Evolutionary conservation across 2,113 vertebrate genomes (phyloP), one percentile per base, ranked within the genome.

Genomic region (Grantiella picta): DNA sequence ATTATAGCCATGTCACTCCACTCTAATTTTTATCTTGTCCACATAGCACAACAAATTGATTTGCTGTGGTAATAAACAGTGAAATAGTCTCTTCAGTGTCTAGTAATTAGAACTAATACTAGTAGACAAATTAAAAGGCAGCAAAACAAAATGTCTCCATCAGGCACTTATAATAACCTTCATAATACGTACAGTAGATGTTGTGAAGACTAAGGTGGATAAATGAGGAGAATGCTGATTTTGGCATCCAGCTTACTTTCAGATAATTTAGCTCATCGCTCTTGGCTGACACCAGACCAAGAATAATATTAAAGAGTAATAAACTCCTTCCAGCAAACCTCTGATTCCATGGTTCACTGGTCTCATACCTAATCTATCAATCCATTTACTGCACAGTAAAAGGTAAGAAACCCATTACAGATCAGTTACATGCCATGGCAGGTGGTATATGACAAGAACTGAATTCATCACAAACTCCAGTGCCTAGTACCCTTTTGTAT

Each of bases 231-330:
- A 97, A 97, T 90, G 90, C 86, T 96, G 92, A 96, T 96, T 96
- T 96, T 98, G 98, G 97, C 97, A 98, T 89, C 92, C 92, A 95
- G 97, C 90, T 98, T 98, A 97, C 97, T 97, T 96, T 97, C 59
- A n/a, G 95, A 97, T 98, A 98, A 98, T 97, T 98, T 97, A 97
- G 90, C 97, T 98, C 98, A 98, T 98, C 96, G 95, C 95, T 98
- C 97, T 98, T 95, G 65, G 93, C 94, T 98, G 98, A 98, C 97
- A 98, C 5, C 49, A 96, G 95, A 96, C 94, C 94, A 98, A 97
- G 97, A 98, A 98, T 98, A 98, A 98, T 95, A 98, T 98, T 98
- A 98, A 97, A 98, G 94, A 93, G 89, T 98, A 98, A 98, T 98
- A 98, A 98, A 98, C 96, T 97, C 96, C 92, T 98, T 98, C 94